phyloP scores from a whole-genome alignment of 37 sponge, comb jelly and placozoan species.

The Spongia lamella region DNA sequence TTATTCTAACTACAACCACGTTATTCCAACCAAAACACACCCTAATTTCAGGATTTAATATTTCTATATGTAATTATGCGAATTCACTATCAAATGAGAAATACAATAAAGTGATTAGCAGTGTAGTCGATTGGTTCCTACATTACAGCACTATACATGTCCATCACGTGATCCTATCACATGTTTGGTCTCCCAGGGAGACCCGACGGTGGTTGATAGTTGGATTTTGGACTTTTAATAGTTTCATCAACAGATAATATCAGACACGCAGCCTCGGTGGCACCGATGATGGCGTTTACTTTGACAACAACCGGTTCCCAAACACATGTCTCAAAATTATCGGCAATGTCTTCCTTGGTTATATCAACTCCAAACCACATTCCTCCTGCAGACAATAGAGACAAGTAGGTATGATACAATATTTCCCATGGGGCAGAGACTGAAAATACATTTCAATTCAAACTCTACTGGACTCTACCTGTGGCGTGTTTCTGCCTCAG shows the following conservation, averaged over 20 bases:
- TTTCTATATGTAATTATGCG: too few species aligned
- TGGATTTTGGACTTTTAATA: conserved; percentile 89
- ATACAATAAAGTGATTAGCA: too few species aligned
- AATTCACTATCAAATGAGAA: too few species aligned
- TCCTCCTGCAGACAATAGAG: conserved; percentile 56
- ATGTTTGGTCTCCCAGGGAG: conserved; percentile 25
- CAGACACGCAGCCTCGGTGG: conserved; percentile 91
- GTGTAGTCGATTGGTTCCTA: too few species aligned
- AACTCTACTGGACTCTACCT: conserved; percentile 47
- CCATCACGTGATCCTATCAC: too few species aligned
- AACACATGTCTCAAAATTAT: conserved; percentile 95
- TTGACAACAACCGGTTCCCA: conserved; percentile 99
- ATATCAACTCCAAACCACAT: conserved; percentile 99
- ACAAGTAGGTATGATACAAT: too few species aligned
- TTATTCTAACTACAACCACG: too few species aligned
- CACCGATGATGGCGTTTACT: conserved; percentile 92
- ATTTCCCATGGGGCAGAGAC: too few species aligned
- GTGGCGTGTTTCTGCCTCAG: conserved; percentile 94
- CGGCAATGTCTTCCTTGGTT: conserved; percentile 85
- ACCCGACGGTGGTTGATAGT: conserved; percentile 17
- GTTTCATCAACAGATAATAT: conserved; percentile 99
- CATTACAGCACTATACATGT: too few species aligned
- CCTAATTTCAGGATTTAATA: too few species aligned
- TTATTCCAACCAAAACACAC: too few species aligned
- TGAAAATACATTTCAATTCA: too few species aligned